Percentiles rank a stretch among this genome's conserved stretches.
Evolutionary conservation across 2,797 vertebrate genomes (phyloP).

Genomic region (Enteromius thamalakanensis): DNA sequence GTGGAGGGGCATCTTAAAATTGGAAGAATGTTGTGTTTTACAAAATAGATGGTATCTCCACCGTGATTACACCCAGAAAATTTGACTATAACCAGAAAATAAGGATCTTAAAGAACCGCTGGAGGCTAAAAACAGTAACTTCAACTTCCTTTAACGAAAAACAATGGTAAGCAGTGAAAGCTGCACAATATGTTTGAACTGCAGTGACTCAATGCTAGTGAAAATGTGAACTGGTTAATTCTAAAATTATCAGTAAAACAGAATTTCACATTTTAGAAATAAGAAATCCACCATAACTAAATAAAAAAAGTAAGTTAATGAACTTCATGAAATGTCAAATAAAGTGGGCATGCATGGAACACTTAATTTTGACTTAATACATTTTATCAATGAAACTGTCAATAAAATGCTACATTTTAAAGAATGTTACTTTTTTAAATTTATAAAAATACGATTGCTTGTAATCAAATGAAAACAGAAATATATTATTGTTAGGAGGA

Average conservation of each 20-base stretch:
- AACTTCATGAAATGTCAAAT: neutral
- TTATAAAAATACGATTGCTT: neutral
- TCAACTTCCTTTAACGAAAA: neutral
- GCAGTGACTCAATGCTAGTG: neutral
- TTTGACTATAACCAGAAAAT: neutral
- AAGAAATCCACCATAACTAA: neutral
- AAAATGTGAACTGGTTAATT: neutral
- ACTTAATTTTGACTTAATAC: neutral
- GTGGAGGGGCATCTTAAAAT: neutral
- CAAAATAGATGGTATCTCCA: neutral
- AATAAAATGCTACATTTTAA: neutral
- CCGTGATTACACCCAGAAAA: neutral
- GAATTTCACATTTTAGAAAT: too few species aligned
- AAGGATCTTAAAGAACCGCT: constrained; percentile 4
- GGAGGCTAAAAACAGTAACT: neutral
- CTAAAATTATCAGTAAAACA: neutral
- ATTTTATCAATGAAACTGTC: neutral
- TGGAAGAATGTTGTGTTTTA: neutral
- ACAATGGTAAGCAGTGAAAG: neutral
- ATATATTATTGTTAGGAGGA: neutral
- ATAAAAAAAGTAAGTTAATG: neutral
- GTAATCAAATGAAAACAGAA: neutral
- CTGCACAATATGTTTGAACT: neutral
- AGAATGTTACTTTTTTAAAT: neutral
- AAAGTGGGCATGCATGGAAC: neutral